Evolutionary conservation across 2,888 invertebrate species (phyloP).

Genomic region (Girardia tigrina): DNA sequence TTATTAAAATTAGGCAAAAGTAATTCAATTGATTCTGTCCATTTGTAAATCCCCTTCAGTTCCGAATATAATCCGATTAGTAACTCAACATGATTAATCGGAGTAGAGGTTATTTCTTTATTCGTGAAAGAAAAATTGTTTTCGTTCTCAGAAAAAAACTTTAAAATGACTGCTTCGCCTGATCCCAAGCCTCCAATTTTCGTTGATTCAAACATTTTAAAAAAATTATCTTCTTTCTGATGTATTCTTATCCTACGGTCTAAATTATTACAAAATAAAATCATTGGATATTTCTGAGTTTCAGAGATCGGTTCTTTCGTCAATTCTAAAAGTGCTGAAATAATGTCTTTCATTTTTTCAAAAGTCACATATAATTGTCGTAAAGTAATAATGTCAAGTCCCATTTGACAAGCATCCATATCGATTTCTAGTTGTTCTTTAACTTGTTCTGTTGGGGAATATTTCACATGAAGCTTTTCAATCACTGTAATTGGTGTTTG

Average conservation of each 20-base stretch:
- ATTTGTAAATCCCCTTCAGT: neutral
- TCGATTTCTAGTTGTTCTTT: neutral
- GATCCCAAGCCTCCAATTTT: neutral
- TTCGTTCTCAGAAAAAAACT: too few species aligned
- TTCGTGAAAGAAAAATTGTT: neutral
- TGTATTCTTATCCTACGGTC: constrained; percentile 5
- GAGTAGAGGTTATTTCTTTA: neutral
- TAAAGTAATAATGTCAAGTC: neutral
- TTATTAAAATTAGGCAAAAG: neutral
- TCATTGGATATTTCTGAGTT: neutral
- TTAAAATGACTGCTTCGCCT: neutral
- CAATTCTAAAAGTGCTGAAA: neutral
- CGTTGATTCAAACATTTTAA: neutral
- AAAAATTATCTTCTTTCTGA: neutral
- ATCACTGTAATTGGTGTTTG: neutral
- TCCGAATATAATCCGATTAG: neutral
- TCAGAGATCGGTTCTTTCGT: neutral
- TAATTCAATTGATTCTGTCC: neutral
- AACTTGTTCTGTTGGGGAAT: neutral
- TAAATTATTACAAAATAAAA: neutral
- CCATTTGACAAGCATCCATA: neutral
- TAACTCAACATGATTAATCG: neutral
- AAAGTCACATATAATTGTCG: neutral
- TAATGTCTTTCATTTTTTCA: neutral
- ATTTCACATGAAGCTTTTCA: neutral